phyloP scores from a whole-genome alignment of 2,113 vertebrate genomes.

The Rhinoderma darwinii region DNA sequence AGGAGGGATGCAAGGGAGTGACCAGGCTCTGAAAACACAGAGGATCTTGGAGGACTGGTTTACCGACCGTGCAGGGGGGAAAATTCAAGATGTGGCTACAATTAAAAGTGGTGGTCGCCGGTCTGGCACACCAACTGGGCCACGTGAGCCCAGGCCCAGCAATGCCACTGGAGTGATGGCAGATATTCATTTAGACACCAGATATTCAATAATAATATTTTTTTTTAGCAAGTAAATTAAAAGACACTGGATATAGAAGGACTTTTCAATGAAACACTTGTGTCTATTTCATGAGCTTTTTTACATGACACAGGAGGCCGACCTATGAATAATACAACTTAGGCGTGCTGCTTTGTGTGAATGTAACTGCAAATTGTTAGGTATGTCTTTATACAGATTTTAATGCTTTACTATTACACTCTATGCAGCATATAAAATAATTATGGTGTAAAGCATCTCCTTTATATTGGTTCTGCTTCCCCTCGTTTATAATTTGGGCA shows the following conservation, averaged over 20 bases:
- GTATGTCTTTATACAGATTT: background rate
- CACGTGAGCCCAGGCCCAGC: background rate
- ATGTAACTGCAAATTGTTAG: background rate
- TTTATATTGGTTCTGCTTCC: background rate
- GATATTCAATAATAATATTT: background rate
- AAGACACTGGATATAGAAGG: background rate
- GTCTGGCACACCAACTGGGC: too few relatives aligned
- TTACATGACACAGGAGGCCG: background rate
- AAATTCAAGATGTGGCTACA: too few relatives aligned
- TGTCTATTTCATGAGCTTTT: background rate
- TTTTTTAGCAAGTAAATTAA: background rate
- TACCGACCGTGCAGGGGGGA: too few relatives aligned
- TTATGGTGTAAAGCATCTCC: background rate
- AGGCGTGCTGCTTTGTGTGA: constrained; percentile 10
- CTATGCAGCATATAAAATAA: background rate
- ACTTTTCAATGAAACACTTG: background rate
- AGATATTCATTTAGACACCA: background rate
- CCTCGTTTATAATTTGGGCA: background rate
- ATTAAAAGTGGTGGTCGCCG: background rate
- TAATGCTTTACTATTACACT: background rate
- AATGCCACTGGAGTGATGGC: background rate
- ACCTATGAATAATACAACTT: background rate
- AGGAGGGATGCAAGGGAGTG: too few relatives aligned
- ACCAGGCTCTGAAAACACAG: too few relatives aligned
- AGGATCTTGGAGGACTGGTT: too few relatives aligned